Conservation (phyloP, 2,888 invertebrate species). For the Agrotis ipsilon region DNA sequence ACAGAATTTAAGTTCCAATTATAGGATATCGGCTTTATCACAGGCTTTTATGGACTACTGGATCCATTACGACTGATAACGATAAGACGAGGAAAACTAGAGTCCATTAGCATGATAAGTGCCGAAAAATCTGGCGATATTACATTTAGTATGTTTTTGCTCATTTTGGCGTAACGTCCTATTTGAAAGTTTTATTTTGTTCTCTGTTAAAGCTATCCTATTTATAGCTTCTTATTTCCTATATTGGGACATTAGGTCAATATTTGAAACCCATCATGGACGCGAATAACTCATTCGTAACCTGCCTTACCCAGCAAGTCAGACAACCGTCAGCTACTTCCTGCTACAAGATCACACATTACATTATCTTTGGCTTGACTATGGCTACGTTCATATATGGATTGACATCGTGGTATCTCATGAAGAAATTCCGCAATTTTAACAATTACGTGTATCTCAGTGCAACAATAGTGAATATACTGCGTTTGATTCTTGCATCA, state of each 20-base stretch:
- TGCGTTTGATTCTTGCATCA: constrained; percentile 15
- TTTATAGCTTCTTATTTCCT: neutral
- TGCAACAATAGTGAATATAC: constrained; percentile 39
- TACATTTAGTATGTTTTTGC: neutral
- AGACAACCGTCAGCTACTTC: neutral
- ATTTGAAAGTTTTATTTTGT: neutral
- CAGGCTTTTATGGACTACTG: constrained; percentile 1
- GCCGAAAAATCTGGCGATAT: neutral
- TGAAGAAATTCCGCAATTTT: constrained; percentile 38
- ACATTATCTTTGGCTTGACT: neutral
- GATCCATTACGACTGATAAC: constrained; percentile 26
- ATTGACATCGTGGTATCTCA: constrained; percentile 40
- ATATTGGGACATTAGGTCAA: neutral
- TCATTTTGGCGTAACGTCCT: neutral
- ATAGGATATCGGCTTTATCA: constrained; percentile 2
- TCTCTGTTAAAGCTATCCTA: neutral
- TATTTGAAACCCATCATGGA: neutral
- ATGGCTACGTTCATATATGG: constrained; percentile 40
- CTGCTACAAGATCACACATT: neutral
- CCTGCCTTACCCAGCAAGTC: too few species aligned
- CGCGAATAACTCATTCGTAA: neutral
- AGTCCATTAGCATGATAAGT: constrained; percentile 21
- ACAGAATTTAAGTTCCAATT: neutral
- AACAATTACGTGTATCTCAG: constrained; percentile 42
- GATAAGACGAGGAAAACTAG: constrained; percentile 18